phyloP scores from a whole-genome alignment of 2,797 vertebrate species.

The Podarcis siculus region DNA sequence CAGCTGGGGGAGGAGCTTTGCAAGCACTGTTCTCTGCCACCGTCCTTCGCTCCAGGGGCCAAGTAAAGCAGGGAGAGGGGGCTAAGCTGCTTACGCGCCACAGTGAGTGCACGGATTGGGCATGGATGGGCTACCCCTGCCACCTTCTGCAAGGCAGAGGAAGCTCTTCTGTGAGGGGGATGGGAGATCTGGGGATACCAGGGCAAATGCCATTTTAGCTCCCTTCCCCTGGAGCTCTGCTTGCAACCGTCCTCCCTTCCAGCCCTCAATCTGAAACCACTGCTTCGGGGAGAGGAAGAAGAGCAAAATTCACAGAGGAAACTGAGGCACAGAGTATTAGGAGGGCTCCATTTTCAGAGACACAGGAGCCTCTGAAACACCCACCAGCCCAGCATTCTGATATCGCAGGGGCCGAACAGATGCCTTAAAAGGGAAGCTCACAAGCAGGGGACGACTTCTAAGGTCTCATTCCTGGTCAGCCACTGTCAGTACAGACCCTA shows the following conservation, averaged over 20 bases:
- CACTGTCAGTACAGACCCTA: too few relatives aligned
- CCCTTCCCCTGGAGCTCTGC: background rate
- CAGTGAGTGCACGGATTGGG: background rate
- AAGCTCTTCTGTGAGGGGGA: background rate
- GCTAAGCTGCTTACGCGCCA: background rate
- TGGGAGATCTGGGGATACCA: background rate
- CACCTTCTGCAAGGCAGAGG: background rate
- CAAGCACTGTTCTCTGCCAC: background rate
- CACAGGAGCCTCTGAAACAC: too few relatives aligned
- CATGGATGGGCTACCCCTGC: background rate
- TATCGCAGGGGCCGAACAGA: too few relatives aligned
- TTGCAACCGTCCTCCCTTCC: background rate
- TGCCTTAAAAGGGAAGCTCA: too few relatives aligned
- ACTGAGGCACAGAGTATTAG: background rate
- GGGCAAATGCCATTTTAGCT: background rate
- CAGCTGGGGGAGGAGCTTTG: background rate
- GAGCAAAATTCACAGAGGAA: background rate
- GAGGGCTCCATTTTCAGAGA: background rate
- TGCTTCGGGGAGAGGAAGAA: too few relatives aligned
- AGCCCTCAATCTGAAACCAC: accelerated
- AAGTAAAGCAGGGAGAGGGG: background rate
- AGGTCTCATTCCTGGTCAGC: too few relatives aligned
- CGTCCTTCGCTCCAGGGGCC: background rate
- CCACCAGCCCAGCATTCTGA: too few relatives aligned
- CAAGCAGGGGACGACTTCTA: too few relatives aligned